Evolutionary conservation across 1,140 invertebrate species (phyloP), one percentile per base, ranked within the genome.

Genomic region (Pollicipes pollicipes): DNA sequence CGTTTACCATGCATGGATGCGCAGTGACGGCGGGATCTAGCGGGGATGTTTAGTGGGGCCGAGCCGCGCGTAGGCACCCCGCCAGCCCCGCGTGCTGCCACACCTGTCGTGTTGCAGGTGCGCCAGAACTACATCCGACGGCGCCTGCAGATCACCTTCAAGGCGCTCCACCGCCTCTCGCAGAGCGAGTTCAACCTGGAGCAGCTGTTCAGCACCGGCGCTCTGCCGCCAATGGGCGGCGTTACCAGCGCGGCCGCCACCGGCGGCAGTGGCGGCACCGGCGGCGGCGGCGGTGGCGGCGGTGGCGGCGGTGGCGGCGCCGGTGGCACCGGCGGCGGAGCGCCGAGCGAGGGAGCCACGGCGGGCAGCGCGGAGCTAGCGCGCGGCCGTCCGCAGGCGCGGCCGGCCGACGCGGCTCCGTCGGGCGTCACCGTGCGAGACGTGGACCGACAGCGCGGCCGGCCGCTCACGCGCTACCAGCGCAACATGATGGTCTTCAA

Each of bases 401-500:
- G 27, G n/a, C n/a, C n/a, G n/a, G n/a, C n/a, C n/a, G n/a, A n/a
- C n/a, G n/a, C n/a, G n/a, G n/a, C 74, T 76, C 0, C 77, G 74
- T 27, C 72, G 73, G 27, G 77, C 76, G 68, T 73, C 30, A 74
- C 90, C 0, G 83, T 90, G 0, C 84, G 86, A 13, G 90, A 93
- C 74, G 84, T 92, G 21, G 90, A 92, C 76, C 81, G 89, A 63
- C 89, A 92, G 77, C 81, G 89, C 8, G 90, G 90, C 0, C 88
- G 90, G 73, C 89, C 90, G 6, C 81, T 93, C 1, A 89, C 89
- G 24, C 91, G 91, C 78, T 92, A 92, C 79, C 89, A 93, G 75
- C 78, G 90, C 28, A 93, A 93, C 78, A 92, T 93, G 88, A 91
- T 93, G 88, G 92, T 93, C 66, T 92, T 93, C 80, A 91, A 92